Evolutionary conservation across 30 jellyfish, hydroid and myxozoan species (phyloP).

Genomic region (Hydractinia symbiolongicarpus): DNA sequence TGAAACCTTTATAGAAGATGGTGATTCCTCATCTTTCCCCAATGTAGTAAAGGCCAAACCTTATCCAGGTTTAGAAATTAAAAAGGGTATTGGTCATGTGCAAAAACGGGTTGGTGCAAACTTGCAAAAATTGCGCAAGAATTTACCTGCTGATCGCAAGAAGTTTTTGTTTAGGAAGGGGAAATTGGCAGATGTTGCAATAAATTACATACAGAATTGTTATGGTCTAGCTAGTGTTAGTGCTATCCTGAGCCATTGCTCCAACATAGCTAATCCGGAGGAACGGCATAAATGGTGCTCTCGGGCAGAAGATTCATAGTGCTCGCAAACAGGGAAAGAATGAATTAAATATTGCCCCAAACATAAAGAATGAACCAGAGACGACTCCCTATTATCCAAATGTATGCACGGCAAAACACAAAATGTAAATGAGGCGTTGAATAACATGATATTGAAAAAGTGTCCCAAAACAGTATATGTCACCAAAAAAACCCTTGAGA

Average conservation of each 20-base stretch:
- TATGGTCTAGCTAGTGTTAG: background rate
- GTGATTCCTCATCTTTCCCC: slow-evolving; percentile 14
- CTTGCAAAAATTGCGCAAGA: slow-evolving; percentile 8
- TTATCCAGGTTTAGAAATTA: background rate
- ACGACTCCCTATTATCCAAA: background rate
- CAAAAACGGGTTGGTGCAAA: background rate
- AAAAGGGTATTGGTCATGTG: background rate
- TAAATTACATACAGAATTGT: background rate
- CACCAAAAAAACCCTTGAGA: background rate
- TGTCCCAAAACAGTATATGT: background rate
- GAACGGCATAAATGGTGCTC: background rate
- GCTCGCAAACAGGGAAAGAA: background rate
- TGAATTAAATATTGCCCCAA: background rate
- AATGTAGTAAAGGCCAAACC: slow-evolving; percentile 13
- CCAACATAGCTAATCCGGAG: slow-evolving; percentile 7
- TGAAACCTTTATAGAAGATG: slow-evolving; percentile 11
- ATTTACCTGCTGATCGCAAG: slow-evolving; percentile 7
- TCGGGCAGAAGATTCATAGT: slow-evolving; percentile 8
- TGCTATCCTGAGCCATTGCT: background rate
- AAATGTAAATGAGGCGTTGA: background rate
- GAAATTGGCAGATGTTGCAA: slow-evolving; percentile 15
- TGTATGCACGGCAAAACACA: slow-evolving; percentile 14
- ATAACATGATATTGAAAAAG: background rate
- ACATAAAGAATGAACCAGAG: slow-evolving; percentile 6
- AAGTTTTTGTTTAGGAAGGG: slow-evolving; percentile 14